A percentile compares a stretch with the other conserved stretches of the same genome.
Evolutionary conservation across 2,888 invertebrate species (phyloP).

Genomic region (Strigamia transsilvanica): DNA sequence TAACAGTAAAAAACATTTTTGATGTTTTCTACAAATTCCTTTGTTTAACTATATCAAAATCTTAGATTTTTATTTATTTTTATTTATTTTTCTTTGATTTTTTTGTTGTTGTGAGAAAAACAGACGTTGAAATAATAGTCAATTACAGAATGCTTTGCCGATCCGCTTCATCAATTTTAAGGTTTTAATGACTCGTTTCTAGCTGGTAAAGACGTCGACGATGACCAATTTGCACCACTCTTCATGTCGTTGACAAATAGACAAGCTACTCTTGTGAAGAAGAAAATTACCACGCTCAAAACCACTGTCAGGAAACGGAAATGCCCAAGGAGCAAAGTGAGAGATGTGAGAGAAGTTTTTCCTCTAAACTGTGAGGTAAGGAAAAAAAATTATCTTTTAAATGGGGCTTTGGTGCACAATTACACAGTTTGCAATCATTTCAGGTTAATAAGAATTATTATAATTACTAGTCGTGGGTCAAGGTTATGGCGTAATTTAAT

Average conservation of each 20-base stretch:
- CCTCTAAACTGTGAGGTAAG: conserved; percentile 52
- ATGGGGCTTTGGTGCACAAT: no score
- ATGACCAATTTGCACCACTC: conserved; percentile 51
- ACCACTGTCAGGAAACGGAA: conserved; percentile 74
- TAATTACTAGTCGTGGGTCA: not conserved
- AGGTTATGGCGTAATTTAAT: not conserved
- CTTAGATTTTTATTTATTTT: not conserved
- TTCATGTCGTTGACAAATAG: conserved; percentile 62
- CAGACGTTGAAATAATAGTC: not conserved
- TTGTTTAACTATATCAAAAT: not conserved
- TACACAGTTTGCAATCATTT: conserved; percentile 8
- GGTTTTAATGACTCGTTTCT: not conserved
- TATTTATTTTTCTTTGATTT: no score
- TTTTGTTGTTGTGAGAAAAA: not conserved
- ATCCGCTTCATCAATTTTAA: not conserved
- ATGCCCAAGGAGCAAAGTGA: conserved; percentile 69
- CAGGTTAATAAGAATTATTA: not conserved
- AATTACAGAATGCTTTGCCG: not conserved
- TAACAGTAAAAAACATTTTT: not conserved
- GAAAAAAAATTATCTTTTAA: not conserved
- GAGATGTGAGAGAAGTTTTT: conserved; percentile 80
- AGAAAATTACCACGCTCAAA: conserved; percentile 78
- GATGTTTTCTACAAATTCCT: not conserved
- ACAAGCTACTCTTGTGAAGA: conserved; percentile 79
- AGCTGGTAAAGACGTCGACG: conserved; percentile 55